These are phyloP conservation scores for Callaeas wilsoni DNA, from an alignment of 2,113 vertebrate species.

Conservation along the genomic window DNA sequence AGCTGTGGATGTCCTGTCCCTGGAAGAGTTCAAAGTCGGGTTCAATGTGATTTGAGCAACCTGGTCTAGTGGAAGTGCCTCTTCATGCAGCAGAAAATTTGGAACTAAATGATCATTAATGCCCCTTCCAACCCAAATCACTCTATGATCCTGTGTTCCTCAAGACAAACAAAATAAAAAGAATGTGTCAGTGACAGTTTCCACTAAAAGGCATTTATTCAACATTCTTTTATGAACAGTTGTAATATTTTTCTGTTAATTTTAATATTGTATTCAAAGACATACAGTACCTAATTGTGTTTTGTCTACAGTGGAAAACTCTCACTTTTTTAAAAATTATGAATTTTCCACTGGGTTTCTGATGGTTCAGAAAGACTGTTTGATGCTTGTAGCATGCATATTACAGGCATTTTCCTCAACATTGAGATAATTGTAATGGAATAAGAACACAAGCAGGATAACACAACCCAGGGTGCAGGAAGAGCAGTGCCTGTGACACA, in stretches of 20 bases:
- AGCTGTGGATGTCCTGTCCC: too few relatives aligned
- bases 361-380: background rate
- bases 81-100: background rate
- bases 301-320: background rate
- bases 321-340: background rate
- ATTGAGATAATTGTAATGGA: background rate
- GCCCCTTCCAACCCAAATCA: background rate
- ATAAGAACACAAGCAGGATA: background rate
- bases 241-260: background rate
- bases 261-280: background rate
- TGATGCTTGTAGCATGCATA: background rate
- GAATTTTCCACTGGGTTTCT: background rate
- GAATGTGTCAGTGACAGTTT: background rate
- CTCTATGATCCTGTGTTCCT: background rate
- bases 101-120: background rate
- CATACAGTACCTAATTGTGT: background rate
- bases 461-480: background rate
- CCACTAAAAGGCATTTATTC: background rate
- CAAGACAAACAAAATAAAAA: background rate
- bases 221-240: background rate
- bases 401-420: background rate
- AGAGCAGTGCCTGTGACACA: accelerated
- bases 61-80: background rate
- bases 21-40: background rate
- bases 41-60: background rate